Conservation (phyloP, 2,113 vertebrate genomes). For the Xiphophorus maculatus region DNA sequence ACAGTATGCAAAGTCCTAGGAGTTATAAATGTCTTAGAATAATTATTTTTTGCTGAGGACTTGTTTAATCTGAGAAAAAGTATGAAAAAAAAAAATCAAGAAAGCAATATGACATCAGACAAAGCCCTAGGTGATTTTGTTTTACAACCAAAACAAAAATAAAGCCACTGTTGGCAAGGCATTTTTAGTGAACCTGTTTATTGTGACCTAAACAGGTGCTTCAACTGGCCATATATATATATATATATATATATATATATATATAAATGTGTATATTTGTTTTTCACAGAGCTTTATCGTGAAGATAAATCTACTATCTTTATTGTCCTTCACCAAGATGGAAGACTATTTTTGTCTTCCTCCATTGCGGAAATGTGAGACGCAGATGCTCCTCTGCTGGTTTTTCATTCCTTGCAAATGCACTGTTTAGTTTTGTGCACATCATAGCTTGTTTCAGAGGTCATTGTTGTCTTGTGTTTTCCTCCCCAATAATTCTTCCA, state of each 20-base stretch:
- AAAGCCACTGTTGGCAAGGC: constrained; percentile 58
- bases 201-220: constrained; percentile 32
- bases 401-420: constrained; percentile 30
- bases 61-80: not conserved
- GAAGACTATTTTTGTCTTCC: constrained; percentile 24
- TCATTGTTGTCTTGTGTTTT: constrained; percentile 38
- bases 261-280: not conserved
- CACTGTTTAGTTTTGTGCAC: constrained; percentile 43
- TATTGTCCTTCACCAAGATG: constrained; percentile 49
- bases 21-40: constrained; percentile 18
- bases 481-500: constrained; percentile 23
- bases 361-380: constrained; percentile 14
- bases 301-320: constrained; percentile 40
- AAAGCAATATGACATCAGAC: constrained; percentile 36
- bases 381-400: constrained; percentile 29
- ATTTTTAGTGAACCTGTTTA: constrained; percentile 40
- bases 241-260: not conserved
- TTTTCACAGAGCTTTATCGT: constrained; percentile 52
- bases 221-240: constrained; percentile 14
- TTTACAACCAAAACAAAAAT: constrained; percentile 76
- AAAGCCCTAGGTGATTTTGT: constrained; percentile 55
- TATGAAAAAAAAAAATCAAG: not conserved
- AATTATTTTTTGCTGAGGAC: constrained; percentile 25
- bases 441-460: constrained; percentile 41
- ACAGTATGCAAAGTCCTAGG: not conserved